Percentiles rank a stretch among this genome's conserved stretches.
Conservation (phyloP, 2,113 vertebrate genomes). For the Microcebus griseorufus region DNA sequence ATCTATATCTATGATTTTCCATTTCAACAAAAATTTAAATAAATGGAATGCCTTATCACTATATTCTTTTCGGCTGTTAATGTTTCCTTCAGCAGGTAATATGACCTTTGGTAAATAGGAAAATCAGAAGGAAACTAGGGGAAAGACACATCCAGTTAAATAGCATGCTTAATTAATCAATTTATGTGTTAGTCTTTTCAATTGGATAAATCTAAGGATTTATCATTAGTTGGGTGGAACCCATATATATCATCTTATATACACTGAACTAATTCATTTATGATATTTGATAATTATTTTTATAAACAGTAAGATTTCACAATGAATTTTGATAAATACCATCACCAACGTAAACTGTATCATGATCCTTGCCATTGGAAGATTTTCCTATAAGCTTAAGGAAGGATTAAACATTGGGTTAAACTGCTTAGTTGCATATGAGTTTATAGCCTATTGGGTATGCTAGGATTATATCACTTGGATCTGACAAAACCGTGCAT, state of each 20-base stretch:
- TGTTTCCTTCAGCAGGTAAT: constrained; percentile 34
- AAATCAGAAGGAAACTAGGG: constrained; percentile 65
- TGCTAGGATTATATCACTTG: background rate
- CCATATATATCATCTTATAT: background rate
- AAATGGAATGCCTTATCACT: background rate
- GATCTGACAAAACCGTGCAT: background rate
- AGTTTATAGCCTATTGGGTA: background rate
- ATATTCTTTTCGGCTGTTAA: background rate
- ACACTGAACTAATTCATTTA: background rate
- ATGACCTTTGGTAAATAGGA: background rate
- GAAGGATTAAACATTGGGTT: background rate
- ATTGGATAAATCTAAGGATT: constrained; percentile 37
- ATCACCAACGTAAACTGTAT: background rate
- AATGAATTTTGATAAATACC: background rate
- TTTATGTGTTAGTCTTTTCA: constrained; percentile 33
- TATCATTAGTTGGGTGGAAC: background rate
- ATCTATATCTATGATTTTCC: background rate
- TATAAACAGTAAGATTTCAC: background rate
- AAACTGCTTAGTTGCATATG: background rate
- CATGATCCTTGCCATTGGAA: background rate
- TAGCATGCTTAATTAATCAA: constrained; percentile 47
- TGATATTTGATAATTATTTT: background rate
- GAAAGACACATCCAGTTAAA: constrained; percentile 48
- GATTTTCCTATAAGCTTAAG: background rate
- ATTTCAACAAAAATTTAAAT: constrained; percentile 24